phyloP scores from a whole-genome alignment of 2,113 vertebrate genomes.

The Gallinago undulata region DNA sequence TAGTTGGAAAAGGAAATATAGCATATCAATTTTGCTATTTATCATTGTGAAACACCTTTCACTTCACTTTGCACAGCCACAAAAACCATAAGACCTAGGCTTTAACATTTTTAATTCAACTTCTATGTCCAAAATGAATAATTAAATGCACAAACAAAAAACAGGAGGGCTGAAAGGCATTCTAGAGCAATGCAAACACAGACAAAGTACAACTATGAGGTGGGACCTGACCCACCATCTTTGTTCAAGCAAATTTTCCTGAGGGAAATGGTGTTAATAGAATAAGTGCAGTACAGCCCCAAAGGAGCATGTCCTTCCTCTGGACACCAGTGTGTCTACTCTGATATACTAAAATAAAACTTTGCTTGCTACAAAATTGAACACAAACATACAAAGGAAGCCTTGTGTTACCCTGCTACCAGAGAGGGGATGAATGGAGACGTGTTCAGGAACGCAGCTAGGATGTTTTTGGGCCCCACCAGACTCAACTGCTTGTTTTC shows the following conservation, averaged over 20 bases:
- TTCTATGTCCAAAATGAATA: background rate
- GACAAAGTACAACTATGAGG: background rate
- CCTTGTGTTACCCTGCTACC: background rate
- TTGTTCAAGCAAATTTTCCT: background rate
- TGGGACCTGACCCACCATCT: background rate
- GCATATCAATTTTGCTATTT: background rate
- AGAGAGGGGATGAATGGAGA: background rate
- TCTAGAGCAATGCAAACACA: background rate
- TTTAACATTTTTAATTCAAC: background rate
- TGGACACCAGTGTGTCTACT: background rate
- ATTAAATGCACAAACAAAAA: background rate
- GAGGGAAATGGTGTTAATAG: background rate
- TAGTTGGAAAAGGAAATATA: background rate
- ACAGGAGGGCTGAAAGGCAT: background rate
- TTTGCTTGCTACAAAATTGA: background rate
- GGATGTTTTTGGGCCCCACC: background rate
- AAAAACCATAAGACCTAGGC: rapidly evolving
- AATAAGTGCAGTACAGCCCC: background rate
- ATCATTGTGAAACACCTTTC: background rate
- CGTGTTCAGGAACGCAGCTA: background rate
- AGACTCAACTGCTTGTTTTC: background rate
- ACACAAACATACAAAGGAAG: background rate
- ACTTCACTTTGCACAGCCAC: background rate
- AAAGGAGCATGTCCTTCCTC: background rate
- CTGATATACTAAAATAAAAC: background rate